Base-by-base conservation (phyloP, 2,797 vertebrate species). In the Pangasius sanitwongsei region DNA sequence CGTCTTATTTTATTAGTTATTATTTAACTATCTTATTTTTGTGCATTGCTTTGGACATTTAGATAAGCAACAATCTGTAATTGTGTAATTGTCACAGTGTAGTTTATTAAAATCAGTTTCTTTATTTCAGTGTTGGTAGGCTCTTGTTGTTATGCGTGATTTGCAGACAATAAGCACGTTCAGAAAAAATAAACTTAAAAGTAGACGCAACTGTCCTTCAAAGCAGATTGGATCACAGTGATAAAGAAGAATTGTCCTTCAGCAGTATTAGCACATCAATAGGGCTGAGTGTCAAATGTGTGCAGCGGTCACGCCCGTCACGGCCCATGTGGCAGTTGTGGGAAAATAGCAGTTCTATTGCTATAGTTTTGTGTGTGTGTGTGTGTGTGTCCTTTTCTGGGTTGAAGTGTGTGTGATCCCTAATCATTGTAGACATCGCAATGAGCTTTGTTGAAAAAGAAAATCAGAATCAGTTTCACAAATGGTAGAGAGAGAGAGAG, bases 251-350 rank as follows among this genome's bases (percentile, higher is more conserved):
- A 41, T 77, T 77, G 57, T 89, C 77, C 84, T 81, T 53, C 25
- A 63, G 2, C 61, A n/a, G 80, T 89, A 87, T 89, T 89, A 83
- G 85, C 85, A 89, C 85, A 87, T 83, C 85, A 89, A 86, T 86
- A 67, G 85, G 70, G 78, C 57, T 44, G 87, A 57, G 80, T 77
- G 70, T 89, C 85, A 77, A 83, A 63, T 63, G 70, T 77, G 88
- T 57, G 31, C 69, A 89, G 80, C 87, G 53, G 83, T 87, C 80
- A 88, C 78, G 86, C 86, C 50, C 23, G 78, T 89, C 85, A 83
- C 61, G 37, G 59, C 69, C 44, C 41, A 57, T 89, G 85, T 75
- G 85, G 85, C 77, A 75, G 69, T 59, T 88, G 77, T 81, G 50
- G 57, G 59, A 88, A 85, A 63, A 50, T 80, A 74, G 69, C 84